Base-by-base conservation (phyloP, 2,888 invertebrate genomes). In the Syrista parreyssii region DNA sequence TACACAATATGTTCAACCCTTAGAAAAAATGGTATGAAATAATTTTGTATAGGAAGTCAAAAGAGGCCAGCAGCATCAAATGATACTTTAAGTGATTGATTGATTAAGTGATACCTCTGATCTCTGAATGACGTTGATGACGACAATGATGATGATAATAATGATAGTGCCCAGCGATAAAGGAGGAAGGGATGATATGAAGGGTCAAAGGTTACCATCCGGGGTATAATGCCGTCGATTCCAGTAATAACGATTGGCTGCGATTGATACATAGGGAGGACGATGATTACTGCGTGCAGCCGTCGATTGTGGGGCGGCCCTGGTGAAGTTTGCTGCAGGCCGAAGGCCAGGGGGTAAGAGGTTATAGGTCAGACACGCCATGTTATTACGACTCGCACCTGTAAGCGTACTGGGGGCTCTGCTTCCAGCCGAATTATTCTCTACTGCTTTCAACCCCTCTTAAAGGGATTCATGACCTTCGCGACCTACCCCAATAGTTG, bases 331-430 rank as follows among this genome's bases (percentile, higher is more conserved):
- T 40, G 40, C 40, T 23, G 40, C 87, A 79, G 86, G 79, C 81
- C 79, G 82, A 80, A 82, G 84, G 81, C 79, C 83, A 85, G 83
- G 86, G 86, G 85, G 86, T 83, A 79, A 77, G 83, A 83, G 89
- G 90, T 91, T 86, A 86, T 82, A 89, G 90, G 89, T 86, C 89
- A 87, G 84, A 81, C 79, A 88, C 80, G 86, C 90, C 84, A 84
- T 91, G 87, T 91, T 88, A 91, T 91, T 91, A 91, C 89, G 86
- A 86, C 88, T 89, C 89, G 89, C 90, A 91, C 91, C 90, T 90
- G 91, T 88, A 88, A 82, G 71, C 74, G 69, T 74, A 73, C 68
- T 73, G 68, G 74, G 32, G 55, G 69, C 75, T 55, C 75, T 32
- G 71, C 31, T 30, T n/a, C 71, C 73, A 35, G 73, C 73, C 35